phyloP scores from a whole-genome alignment of 2,797 vertebrate species.

The Poeciliopsis paucimaculata region DNA sequence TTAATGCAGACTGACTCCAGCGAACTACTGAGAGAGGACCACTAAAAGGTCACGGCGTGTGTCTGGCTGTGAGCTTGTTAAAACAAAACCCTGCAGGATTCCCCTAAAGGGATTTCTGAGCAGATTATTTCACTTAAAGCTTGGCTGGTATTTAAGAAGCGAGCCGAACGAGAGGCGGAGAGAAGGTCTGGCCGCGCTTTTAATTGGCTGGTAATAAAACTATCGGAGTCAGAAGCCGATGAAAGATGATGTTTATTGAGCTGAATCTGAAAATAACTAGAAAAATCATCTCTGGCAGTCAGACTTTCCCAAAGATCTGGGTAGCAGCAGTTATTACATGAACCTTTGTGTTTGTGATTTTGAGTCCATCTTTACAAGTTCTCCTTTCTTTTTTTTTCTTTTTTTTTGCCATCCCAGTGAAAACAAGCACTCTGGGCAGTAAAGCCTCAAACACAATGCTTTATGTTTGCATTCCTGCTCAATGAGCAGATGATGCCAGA shows the following conservation, averaged over 20 bases:
- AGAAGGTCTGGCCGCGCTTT: not conserved
- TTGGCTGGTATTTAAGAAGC: constrained; percentile 34
- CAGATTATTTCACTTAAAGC: constrained; percentile 56
- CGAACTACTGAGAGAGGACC: constrained; percentile 55
- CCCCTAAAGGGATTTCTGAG: constrained; percentile 49
- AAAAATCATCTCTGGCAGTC: not conserved
- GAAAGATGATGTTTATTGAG: constrained; percentile 3
- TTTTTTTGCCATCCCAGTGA: constrained; percentile 31
- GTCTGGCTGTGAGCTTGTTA: constrained; percentile 67
- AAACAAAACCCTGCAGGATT: constrained; percentile 65
- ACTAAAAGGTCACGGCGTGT: constrained; percentile 59
- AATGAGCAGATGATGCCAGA: constrained; percentile 30
- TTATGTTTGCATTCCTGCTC: constrained; percentile 37
- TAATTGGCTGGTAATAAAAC: constrained; percentile 16
- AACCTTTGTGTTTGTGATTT: not conserved
- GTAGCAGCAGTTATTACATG: not conserved
- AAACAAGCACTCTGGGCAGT: constrained; percentile 53
- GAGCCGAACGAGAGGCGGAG: constrained; percentile 22
- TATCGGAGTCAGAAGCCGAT: constrained; percentile 18
- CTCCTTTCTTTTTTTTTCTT: not conserved
- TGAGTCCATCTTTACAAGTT: constrained; percentile 25
- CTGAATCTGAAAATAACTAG: constrained; percentile 11
- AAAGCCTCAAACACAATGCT: constrained; percentile 30
- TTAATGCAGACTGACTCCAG: constrained; percentile 62
- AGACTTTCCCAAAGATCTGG: not conserved